phyloP scores from a whole-genome alignment of 2,888 invertebrate genomes.

The Lasioglossum leucozonium region DNA sequence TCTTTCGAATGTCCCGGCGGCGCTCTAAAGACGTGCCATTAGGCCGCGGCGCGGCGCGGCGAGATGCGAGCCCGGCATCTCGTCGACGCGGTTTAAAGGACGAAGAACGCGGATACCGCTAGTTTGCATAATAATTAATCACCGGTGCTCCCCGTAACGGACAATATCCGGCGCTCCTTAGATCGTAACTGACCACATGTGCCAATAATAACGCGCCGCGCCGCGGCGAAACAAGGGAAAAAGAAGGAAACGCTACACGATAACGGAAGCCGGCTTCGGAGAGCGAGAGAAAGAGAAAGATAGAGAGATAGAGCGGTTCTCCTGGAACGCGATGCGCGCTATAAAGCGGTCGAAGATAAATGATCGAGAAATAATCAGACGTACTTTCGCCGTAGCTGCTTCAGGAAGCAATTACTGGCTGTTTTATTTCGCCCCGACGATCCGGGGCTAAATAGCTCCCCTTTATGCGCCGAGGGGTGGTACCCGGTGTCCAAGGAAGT shows the following conservation, averaged over 20 bases:
- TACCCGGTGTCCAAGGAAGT: conserved; percentile 33
- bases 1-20: conserved; percentile 38
- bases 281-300: neutral
- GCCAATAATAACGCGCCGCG: conserved; percentile 55
- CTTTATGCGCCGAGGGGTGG: neutral
- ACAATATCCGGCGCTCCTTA: conserved; percentile 77
- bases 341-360: neutral
- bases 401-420: conserved; percentile 6
- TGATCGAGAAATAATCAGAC: neutral
- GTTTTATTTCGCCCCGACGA: neutral
- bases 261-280: neutral
- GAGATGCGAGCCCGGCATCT: conserved; percentile 45
- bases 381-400: neutral
- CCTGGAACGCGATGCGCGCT: neutral
- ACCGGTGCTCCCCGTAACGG: conserved; percentile 78
- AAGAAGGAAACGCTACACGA: neutral
- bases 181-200: conserved; percentile 53
- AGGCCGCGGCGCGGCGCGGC: conserved; percentile 26
- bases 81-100: conserved; percentile 49
- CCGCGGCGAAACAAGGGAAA: neutral
- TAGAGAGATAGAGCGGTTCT: neutral
- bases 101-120: conserved; percentile 69
- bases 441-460: neutral
- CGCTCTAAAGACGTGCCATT: conserved; percentile 41
- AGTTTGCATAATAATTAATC: conserved; percentile 82